Percentiles rank a stretch among this genome's conserved stretches.
Evolutionary conservation across 2,797 vertebrate genomes (phyloP).

Genomic region (Falco biarmicus): DNA sequence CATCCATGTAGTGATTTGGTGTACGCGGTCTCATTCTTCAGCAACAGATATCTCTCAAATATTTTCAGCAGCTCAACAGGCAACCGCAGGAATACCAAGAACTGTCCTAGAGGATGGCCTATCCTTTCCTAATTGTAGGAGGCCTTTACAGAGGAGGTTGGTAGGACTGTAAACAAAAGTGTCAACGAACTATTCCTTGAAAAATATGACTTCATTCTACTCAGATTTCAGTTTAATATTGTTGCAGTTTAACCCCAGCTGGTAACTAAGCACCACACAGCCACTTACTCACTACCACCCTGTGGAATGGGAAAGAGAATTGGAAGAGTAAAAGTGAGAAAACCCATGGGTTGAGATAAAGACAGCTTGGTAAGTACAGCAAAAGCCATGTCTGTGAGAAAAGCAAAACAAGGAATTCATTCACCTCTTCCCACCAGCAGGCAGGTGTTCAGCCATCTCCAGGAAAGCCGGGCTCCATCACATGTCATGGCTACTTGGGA

Average conservation of each 20-base stretch:
- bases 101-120: not conserved
- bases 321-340: not conserved
- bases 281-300: not conserved
- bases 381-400: not conserved
- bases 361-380: not conserved
- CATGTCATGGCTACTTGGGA: too few relatives aligned
- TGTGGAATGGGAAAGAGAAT: not conserved
- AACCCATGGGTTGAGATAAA: not conserved
- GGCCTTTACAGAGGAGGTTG: not conserved
- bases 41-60: not conserved
- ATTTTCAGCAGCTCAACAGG: not conserved
- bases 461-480: too few relatives aligned
- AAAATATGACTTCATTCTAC: not conserved
- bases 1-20: not conserved
- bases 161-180: not conserved
- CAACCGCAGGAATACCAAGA: not conserved
- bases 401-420: not conserved
- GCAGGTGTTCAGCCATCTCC: not conserved
- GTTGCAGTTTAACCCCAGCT: not conserved
- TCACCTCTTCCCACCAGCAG: not conserved
- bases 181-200: not conserved
- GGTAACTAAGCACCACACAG: not conserved
- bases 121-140: not conserved
- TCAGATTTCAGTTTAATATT: not conserved
- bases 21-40: not conserved